phyloP scores from a whole-genome alignment of 2,797 vertebrate species.

The Rhabdophis nuchalis region DNA sequence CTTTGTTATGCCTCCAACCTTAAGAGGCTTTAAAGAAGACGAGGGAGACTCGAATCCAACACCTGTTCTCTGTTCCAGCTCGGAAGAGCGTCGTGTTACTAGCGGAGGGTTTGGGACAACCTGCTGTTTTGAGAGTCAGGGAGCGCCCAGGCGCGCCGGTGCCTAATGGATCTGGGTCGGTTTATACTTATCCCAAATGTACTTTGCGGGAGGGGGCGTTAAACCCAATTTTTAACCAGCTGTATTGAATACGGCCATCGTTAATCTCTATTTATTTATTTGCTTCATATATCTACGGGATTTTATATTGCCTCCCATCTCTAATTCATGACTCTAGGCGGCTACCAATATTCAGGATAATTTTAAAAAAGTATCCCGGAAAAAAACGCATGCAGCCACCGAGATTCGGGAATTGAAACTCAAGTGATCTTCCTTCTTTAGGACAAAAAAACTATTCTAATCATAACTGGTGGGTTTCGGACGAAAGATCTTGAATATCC shows the following conservation, averaged over 20 bases:
- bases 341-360: neutral
- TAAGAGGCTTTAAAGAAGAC: neutral
- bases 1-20: neutral
- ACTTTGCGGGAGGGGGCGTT: neutral
- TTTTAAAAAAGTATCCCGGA: neutral
- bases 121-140: neutral
- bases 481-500: neutral
- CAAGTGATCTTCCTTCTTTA: neutral
- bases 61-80: neutral
- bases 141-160: neutral
- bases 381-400: neutral
- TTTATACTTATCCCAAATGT: neutral
- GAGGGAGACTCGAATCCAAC: neutral
- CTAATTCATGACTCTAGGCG: neutral
- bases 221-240: neutral
- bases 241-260: neutral
- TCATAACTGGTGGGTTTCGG: neutral
- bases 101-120: neutral
- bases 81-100: neutral
- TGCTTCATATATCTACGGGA: neutral
- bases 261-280: neutral
- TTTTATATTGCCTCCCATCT: neutral
- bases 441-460: neutral
- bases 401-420: neutral
- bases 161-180: neutral